Base-by-base conservation (phyloP, 1,140 invertebrate genomes). In the Maniola jurtina region DNA sequence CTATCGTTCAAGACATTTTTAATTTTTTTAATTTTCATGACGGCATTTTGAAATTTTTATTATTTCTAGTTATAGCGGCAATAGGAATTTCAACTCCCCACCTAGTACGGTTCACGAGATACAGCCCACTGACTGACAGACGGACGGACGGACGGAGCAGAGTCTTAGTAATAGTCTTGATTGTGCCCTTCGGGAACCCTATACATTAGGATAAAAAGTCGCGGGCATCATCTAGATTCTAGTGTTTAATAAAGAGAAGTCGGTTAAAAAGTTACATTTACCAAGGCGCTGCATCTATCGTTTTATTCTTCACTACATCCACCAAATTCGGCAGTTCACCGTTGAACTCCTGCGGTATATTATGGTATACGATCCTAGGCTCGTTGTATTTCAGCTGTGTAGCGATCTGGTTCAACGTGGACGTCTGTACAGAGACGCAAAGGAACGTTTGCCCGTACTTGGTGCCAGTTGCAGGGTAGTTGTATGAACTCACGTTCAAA, bases 391-490 rank as follows among this genome's bases (percentile, higher is more conserved):
- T 93, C 34, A 97, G 81, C 76, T 96, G 95, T 52, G 90, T 83
- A 5, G 95, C 96, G 55, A 98, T 93, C 67, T 92, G 91, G 76
- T 97, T 92, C 36, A 97, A 83, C 54, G 95, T 92, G 16, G 91
- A 81, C 0, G 91, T 79, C 45, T 93, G 91, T 6, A 97, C 88
- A 0, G 95, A 95, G 38, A 98, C 92, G 83, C 98, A 99, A 0
- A 99, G 89, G 70, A 98, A 95, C 38, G 94, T 96, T 87, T 99
- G 98, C 0, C 97, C 98, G 88, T 95, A 96, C 10, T 89, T 84
- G 63, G 88, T 88, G 0, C 95, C 97, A 4, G 93, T 94, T 0
- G 89, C 57, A 10, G 97, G 97, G 90, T 96, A 98, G 7, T 73
- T 81, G 80, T 98, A 98, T 6, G 81, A 84, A 11, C 86, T 90